Evolutionary conservation across 2,888 invertebrate species (phyloP).

Genomic region (Nudaria mundana): DNA sequence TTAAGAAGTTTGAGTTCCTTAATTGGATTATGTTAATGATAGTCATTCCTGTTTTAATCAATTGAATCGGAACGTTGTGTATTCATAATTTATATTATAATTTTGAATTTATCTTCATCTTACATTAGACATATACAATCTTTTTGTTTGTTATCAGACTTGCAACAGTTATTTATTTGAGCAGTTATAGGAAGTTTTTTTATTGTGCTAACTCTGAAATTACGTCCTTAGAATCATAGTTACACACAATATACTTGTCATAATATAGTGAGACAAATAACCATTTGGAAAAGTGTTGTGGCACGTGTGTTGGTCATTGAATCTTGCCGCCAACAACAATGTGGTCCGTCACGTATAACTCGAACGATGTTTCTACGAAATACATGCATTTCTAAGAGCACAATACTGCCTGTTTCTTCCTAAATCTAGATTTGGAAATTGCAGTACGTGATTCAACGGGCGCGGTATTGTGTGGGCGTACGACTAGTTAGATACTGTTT

Average conservation of each 20-base stretch:
- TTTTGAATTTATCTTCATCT: too few relatives aligned
- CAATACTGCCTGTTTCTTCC: slow-evolving; percentile 47
- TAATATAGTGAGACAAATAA: slow-evolving; percentile 36
- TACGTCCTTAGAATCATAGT: too few relatives aligned
- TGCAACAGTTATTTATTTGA: too few relatives aligned
- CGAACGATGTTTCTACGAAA: slow-evolving; percentile 58
- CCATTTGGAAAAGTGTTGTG: slow-evolving; percentile 48
- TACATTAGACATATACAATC: too few relatives aligned
- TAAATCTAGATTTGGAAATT: slow-evolving; percentile 67
- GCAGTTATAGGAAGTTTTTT: too few relatives aligned
- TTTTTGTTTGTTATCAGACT: too few relatives aligned
- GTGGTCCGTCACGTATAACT: slow-evolving; percentile 62
- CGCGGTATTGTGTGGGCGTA: slow-evolving; percentile 46
- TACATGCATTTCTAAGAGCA: slow-evolving; percentile 59
- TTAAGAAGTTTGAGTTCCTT: slow-evolving; percentile 44
- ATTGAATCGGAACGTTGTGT: slow-evolving; percentile 44
- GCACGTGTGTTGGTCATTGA: slow-evolving; percentile 54
- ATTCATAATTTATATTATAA: slow-evolving; percentile 59
- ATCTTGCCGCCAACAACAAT: slow-evolving; percentile 42
- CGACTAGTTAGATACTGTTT: slow-evolving; percentile 38
- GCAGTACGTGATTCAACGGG: slow-evolving; percentile 59
- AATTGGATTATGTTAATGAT: slow-evolving; percentile 57
- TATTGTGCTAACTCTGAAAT: too few relatives aligned
- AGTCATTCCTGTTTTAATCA: slow-evolving; percentile 49
- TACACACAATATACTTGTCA: too few relatives aligned